A percentile compares a stretch with the other conserved stretches of the same genome.
These are phyloP conservation scores for Smutsia gigantea DNA, from an alignment of 2,797 vertebrate genomes.

Conservation along the genomic window DNA sequence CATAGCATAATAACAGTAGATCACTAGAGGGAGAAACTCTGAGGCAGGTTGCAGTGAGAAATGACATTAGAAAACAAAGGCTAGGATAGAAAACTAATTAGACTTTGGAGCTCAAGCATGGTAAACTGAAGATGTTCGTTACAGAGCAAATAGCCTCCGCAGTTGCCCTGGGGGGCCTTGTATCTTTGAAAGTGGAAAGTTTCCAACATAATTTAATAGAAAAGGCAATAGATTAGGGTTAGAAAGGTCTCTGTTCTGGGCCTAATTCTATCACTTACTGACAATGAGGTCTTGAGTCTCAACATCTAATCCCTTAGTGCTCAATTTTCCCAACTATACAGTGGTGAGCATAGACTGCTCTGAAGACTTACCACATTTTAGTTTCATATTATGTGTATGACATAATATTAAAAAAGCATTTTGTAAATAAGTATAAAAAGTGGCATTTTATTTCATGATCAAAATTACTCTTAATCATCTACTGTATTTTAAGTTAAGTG, in stretches of 20 bases:
- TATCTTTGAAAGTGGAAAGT: not conserved
- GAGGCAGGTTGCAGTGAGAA: conserved; percentile 57
- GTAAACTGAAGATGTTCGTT: conserved; percentile 16
- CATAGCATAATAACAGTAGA: conserved; percentile 54
- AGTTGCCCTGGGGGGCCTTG: not conserved
- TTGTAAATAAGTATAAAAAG: conserved; percentile 22
- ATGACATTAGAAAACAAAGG: conserved; percentile 68
- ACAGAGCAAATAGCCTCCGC: conserved; percentile 3
- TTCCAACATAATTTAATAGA: not conserved
- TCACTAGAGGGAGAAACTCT: conserved; percentile 53
- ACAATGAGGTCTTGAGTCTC: not conserved
- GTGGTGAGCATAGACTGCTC: not conserved
- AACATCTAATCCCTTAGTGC: not conserved
- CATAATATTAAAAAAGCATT: not conserved
- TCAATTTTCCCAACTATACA: not conserved
- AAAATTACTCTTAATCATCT: not conserved
- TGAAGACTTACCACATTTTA: not conserved
- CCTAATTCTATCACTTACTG: not conserved
- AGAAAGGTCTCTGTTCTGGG: not conserved
- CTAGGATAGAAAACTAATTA: conserved; percentile 75
- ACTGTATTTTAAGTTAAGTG: conserved; percentile 34
- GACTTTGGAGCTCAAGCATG: conserved; percentile 34
- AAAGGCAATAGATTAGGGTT: not conserved
- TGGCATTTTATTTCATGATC: conserved; percentile 32
- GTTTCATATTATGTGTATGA: not conserved